Conservation (phyloP, 2,797 vertebrate species). For the Siniperca scherzeri region DNA sequence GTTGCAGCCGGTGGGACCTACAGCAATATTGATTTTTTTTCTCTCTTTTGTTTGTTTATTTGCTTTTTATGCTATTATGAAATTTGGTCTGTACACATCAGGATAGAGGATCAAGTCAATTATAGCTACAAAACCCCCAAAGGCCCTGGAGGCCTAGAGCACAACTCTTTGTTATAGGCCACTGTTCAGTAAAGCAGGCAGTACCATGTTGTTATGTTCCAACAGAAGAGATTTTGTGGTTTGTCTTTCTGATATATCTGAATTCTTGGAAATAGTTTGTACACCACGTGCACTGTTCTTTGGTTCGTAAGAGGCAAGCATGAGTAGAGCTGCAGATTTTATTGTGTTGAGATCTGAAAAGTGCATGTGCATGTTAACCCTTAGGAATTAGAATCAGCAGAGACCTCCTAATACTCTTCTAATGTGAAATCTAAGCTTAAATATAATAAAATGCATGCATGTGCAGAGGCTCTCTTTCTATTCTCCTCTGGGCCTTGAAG, state of each 20-base stretch:
- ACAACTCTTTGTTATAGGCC: constrained; percentile 20
- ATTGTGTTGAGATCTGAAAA: constrained; percentile 1
- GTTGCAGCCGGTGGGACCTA: not conserved
- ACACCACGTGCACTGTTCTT: constrained; percentile 19
- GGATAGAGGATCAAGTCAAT: constrained; percentile 13
- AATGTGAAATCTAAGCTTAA: constrained; percentile 6
- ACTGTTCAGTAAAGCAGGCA: constrained; percentile 24
- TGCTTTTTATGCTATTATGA: not conserved
- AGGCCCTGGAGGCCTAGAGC: constrained; percentile 6
- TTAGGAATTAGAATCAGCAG: not conserved
- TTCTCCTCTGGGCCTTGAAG: constrained; percentile 22
- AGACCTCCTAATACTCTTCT: not conserved
- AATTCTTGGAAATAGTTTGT: constrained; percentile 33
- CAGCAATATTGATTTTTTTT: not conserved
- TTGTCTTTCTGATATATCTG: constrained; percentile 29
- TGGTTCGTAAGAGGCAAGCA: constrained; percentile 17
- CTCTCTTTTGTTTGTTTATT: not conserved
- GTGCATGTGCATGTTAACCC: not conserved
- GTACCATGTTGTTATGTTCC: constrained; percentile 25
- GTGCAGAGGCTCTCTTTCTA: constrained; percentile 15
- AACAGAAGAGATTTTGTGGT: constrained; percentile 15
- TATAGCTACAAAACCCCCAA: constrained; percentile 22
- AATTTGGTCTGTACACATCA: constrained; percentile 14
- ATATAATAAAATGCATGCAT: constrained; percentile 11
- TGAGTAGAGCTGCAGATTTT: constrained; percentile 1